Base-by-base conservation (phyloP, 2,888 invertebrate genomes). In the Yponomeuta sedellus region DNA sequence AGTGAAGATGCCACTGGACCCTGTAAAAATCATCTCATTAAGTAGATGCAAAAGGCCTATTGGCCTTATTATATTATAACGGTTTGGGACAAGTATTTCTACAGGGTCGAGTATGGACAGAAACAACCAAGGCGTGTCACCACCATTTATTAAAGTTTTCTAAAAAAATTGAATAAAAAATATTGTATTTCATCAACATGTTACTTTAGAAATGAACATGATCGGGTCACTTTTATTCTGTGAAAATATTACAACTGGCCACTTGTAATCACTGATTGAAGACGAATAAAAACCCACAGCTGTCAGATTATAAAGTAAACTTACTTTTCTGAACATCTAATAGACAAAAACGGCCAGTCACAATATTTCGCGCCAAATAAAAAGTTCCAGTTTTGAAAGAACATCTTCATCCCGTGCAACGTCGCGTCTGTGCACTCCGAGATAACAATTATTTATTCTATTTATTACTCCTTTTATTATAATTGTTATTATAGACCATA, bases 131-230 rank as follows among this genome's bases (percentile, higher is more conserved):
- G 65, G 81, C 77, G 86, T 90, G 90, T 90, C 82, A 78, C 88
- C 90, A 90, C 90, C 79, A 82, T 90, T 90, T 90, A 89, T 86
- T 90, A 77, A 76, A 83, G 86, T 89, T 91, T 90, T 90, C 88
- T 91, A 90, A 85, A 90, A 91, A 91, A 90, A 88, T 90, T 88
- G 90, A 90, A 91, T 91, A 91, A 89, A 91, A 91, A 91, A 91
- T 91, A 91, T 90, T 86, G 86, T 90, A 86, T 89, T 89, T 86
- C 82, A 83, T 86, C 87, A 89, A 88, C 88, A 86, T 83, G 83
- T 86, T 86, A 84, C 80, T 88, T 85, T 86, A 86, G 87, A 87
- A 88, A 87, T 85, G 85, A 87, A 86, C 86, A 86, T 44, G 20
- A 25, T 85, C 87, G 44, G 44, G 44, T 52, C 16, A 52, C 44